Base-by-base conservation (phyloP, 2,113 vertebrate species). In the Lophochroa leadbeateri region DNA sequence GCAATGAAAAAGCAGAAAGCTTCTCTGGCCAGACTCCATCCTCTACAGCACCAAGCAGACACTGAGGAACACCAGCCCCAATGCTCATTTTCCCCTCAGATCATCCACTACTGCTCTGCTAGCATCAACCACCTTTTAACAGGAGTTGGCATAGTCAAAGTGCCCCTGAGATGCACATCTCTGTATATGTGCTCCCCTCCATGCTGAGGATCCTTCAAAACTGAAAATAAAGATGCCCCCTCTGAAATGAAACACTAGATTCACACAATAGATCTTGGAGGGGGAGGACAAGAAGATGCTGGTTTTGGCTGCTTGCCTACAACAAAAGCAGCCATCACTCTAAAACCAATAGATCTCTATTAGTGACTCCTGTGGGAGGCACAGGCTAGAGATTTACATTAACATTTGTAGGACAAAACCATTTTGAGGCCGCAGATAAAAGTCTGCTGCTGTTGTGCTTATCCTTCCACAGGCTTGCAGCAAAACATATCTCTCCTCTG, bases 1-100 rank as follows among this genome's bases (percentile, higher is more conserved):
- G 33, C 37, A 23, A 16, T 8, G 61, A 44, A 39, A 84, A 80
- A 86, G 92, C 68, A 83, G 83, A 94, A 94, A 97, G 92, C 82
- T 88, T 81, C 83, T 91, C 80, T 94, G 92, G 88, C 76, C 43
- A 9, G 72, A 33, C 37, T 96, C 88, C 91, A 90, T 86, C n/a
- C 71, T 29, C 63, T 44, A 27, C 13, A 10, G 18, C 28, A 18
- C n/a, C 25, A 67, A 37, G 24, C 13, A 50, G 61, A 43, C 37
- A 18, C 39, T 0, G 7, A 49, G 58, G 44, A 79, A 39, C 71
- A 72, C 13, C 63, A 39, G n/a, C 23, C 20, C 33, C 25, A 10
- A 13, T 29, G 67, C 61, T 47, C 33, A 20, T 29, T 81, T 68
- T 29, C 6, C 57, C 53, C 53, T 13, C 23, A 3, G 6, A 43